These are phyloP conservation scores for Megaustenia siamemsis DNA, from an alignment of 2,888 invertebrate genomes.

Conservation along the genomic window DNA sequence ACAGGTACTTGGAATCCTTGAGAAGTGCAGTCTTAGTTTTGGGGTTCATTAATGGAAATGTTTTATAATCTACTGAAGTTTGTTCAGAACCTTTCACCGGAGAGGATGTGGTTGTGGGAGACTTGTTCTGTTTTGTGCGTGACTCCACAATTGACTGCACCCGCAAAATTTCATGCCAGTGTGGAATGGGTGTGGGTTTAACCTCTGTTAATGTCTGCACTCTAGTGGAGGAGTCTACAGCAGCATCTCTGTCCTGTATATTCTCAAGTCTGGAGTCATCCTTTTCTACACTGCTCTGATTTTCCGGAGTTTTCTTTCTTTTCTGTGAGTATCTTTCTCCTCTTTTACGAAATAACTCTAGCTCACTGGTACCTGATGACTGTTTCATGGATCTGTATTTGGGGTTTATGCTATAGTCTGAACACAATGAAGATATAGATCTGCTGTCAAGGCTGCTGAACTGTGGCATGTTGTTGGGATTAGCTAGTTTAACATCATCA, in stretches of 20 bases:
- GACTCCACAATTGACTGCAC: constrained; percentile 15
- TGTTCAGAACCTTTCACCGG: neutral
- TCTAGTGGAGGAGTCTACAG: neutral
- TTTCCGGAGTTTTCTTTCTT: constrained; percentile 8
- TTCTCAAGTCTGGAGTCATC: neutral
- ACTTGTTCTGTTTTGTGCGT: neutral
- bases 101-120: neutral
- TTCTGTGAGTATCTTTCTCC: constrained; percentile 44
- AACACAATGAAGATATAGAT: constrained; percentile 31
- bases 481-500: constrained; percentile 34
- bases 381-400: constrained; percentile 36
- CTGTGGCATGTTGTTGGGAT: neutral
- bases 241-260: neutral
- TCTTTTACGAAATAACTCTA: constrained; percentile 44
- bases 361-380: constrained; percentile 25
- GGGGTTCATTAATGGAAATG: constrained; percentile 35
- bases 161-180: constrained; percentile 48
- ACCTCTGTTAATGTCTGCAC: neutral
- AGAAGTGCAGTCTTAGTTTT: neutral
- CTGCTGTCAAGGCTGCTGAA: constrained; percentile 14
- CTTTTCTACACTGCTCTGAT: neutral
- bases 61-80: neutral
- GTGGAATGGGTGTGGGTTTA: neutral
- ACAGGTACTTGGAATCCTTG: neutral
- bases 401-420: constrained; percentile 34